Percentiles rank a stretch among this genome's conserved stretches.
phyloP scores from a whole-genome alignment of 1,140 invertebrate genomes.

The Leptestheria dahalacensis region DNA sequence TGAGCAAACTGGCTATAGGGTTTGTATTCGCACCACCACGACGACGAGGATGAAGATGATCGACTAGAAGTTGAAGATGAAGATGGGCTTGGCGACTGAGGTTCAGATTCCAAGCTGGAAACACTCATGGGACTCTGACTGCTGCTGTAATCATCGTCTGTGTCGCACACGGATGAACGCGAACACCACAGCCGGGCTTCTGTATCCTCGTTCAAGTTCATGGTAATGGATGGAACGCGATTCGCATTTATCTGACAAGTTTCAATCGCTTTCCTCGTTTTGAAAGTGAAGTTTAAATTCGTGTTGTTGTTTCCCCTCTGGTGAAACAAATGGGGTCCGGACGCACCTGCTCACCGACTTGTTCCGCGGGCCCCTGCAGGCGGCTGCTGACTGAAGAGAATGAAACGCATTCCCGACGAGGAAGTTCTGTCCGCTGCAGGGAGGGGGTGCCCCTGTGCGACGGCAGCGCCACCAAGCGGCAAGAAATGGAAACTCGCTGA shows the following conservation, averaged over 20 bases:
- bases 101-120: neutral
- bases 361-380: neutral
- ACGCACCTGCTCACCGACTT: neutral
- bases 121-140: neutral
- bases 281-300: too few species aligned
- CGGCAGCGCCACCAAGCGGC: neutral
- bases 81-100: neutral
- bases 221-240: too few species aligned
- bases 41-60: neutral
- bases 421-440: neutral
- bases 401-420: neutral
- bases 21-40: neutral
- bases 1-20: neutral
- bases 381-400: slow-evolving; percentile 1
- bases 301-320: too few species aligned
- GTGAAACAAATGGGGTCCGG: neutral
- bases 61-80: neutral
- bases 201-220: neutral
- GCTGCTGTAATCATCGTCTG: neutral
- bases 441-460: neutral
- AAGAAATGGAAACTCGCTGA: too few species aligned
- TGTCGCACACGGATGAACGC: too few species aligned
- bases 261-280: neutral
- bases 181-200: neutral
- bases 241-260: too few species aligned